Conservation (phyloP, 2,888 invertebrate species). For the Strigamia crassipes region DNA sequence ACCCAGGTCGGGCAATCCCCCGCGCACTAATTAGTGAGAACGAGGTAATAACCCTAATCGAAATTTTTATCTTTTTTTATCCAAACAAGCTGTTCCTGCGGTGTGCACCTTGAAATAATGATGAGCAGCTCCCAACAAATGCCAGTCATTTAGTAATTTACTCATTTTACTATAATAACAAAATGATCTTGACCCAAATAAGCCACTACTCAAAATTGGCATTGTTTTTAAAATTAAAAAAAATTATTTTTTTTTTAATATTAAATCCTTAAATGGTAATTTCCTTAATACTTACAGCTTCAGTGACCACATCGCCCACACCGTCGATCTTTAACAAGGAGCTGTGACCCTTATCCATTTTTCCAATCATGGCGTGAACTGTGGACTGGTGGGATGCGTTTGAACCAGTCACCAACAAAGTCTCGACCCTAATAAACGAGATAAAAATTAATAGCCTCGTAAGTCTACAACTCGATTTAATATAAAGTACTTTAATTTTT, state of each 20-base stretch:
- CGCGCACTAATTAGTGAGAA: too few species aligned
- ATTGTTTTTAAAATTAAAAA: not conserved
- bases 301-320: constrained; percentile 83
- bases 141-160: too few species aligned
- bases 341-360: constrained; percentile 78
- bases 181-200: too few species aligned
- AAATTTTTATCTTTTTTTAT: too few species aligned
- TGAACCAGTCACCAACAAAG: constrained; percentile 79
- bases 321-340: constrained; percentile 83
- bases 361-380: constrained; percentile 77
- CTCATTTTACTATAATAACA: too few species aligned
- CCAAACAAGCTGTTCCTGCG: too few species aligned
- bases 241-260: not conserved
- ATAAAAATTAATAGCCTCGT: not conserved
- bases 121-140: too few species aligned
- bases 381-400: constrained; percentile 77
- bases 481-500: constrained; percentile 66
- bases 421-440: constrained; percentile 64
- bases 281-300: constrained; percentile 68
- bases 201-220: not conserved
- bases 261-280: too few species aligned
- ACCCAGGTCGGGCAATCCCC: too few species aligned
- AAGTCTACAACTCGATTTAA: not conserved
- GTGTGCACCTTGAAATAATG: too few species aligned
- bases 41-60: too few species aligned